Evolutionary conservation across 2,113 vertebrate species (phyloP).

Genomic region (Shinisaurus crocodilurus): DNA sequence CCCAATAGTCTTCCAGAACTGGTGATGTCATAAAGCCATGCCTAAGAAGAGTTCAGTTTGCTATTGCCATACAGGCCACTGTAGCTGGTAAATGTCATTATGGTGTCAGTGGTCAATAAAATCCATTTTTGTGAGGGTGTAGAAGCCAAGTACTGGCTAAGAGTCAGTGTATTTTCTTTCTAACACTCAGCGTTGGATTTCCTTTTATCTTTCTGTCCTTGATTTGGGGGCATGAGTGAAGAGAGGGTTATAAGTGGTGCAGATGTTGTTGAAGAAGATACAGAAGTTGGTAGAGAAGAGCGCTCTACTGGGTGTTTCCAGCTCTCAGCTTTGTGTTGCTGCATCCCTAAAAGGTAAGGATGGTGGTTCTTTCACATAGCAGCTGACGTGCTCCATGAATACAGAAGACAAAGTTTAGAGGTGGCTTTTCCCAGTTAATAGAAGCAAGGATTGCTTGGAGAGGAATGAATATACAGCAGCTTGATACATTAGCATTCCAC

Average conservation of each 20-base stretch:
- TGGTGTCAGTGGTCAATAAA: not conserved
- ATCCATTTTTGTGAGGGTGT: not conserved
- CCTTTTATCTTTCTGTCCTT: not conserved
- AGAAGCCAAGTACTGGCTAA: not conserved
- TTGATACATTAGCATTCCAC: not conserved
- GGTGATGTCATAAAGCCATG: conserved; percentile 24
- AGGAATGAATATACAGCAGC: not conserved
- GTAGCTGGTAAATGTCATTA: conserved; percentile 12
- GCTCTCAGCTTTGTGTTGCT: not conserved
- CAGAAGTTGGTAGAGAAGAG: not conserved
- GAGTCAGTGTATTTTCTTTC: not conserved
- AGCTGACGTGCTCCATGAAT: not conserved
- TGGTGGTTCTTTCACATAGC: accelerated
- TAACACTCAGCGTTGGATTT: not conserved
- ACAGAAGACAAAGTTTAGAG: not conserved
- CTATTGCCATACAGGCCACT: conserved; percentile 31
- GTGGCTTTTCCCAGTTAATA: not conserved
- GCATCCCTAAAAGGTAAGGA: conserved; percentile 16
- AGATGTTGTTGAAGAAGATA: not conserved
- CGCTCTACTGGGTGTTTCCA: conserved; percentile 1
- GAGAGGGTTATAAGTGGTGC: not conserved
- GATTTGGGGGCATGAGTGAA: conserved; percentile 29
- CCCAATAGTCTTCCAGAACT: not conserved
- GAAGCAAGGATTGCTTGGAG: not conserved
- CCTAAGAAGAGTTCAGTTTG: not conserved